These are phyloP conservation scores for Pseudanteris insignis DNA, from an alignment of 2,888 invertebrate genomes.

Conservation along the genomic window DNA sequence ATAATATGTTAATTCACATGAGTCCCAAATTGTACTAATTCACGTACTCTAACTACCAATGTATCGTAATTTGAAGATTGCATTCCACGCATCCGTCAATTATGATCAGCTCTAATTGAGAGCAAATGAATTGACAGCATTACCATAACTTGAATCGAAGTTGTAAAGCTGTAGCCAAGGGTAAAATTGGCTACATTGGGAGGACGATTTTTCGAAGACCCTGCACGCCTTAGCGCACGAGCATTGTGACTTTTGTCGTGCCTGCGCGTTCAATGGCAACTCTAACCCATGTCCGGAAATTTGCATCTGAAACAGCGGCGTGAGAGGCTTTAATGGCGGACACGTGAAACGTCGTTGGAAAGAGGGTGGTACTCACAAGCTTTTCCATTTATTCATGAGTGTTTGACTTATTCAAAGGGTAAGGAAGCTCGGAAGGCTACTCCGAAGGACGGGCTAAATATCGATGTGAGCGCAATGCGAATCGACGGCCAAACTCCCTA, in stretches of 20 bases:
- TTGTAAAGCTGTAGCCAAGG: too few species aligned
- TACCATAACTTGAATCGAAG: too few species aligned
- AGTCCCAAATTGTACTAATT: too few species aligned
- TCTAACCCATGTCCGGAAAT: conserved; percentile 18
- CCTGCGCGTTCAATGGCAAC: conserved; percentile 14
- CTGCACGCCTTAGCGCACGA: neutral
- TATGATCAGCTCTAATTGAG: too few species aligned
- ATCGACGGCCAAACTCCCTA: conserved; percentile 44
- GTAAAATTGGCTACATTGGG: too few species aligned
- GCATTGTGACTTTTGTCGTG: conserved; percentile 7
- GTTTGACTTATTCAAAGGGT: conserved; percentile 61
- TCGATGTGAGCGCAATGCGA: conserved; percentile 52
- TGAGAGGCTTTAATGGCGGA: conserved; percentile 30
- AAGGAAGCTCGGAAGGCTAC: conserved; percentile 44
- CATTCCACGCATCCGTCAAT: too few species aligned
- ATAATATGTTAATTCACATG: too few species aligned
- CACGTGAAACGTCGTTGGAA: conserved; percentile 19
- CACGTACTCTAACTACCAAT: too few species aligned
- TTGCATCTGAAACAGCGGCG: conserved; percentile 29
- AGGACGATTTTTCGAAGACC: too few species aligned
- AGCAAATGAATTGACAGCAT: too few species aligned
- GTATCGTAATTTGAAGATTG: too few species aligned
- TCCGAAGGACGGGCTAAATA: conserved; percentile 40
- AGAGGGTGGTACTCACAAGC: conserved; percentile 24
- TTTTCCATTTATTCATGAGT: conserved; percentile 60